A percentile compares a stretch with the other conserved stretches of the same genome.
Evolutionary conservation across 1,140 invertebrate species (phyloP).

Genomic region (Drosophila saltans): DNA sequence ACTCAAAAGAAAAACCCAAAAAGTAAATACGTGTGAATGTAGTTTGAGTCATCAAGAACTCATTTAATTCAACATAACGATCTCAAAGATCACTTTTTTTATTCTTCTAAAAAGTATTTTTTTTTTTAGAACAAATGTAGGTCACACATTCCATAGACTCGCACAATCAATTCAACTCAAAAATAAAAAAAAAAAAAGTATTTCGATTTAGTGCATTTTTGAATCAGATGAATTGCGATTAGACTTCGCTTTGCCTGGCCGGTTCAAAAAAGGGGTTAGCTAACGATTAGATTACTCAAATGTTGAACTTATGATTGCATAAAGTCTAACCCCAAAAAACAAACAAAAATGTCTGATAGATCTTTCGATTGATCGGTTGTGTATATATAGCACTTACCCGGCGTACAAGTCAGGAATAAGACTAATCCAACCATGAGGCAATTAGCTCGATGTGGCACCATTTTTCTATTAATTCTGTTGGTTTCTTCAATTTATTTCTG

Average conservation of each 20-base stretch:
- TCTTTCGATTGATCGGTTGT: background rate
- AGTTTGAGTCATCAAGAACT: slow-evolving; percentile 14
- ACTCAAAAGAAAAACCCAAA: background rate
- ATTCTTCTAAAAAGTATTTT: background rate
- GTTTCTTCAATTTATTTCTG: background rate
- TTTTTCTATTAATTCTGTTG: slow-evolving; percentile 1
- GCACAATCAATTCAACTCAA: slow-evolving; percentile 71
- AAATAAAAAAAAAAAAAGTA: slow-evolving; percentile 12
- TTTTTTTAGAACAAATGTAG: slow-evolving; percentile 53
- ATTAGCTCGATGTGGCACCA: slow-evolving; percentile 39
- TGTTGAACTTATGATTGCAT: slow-evolving; percentile 40
- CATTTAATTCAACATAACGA: background rate
- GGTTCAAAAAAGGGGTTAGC: slow-evolving; percentile 28
- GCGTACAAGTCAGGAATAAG: slow-evolving; percentile 20
- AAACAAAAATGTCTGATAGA: background rate
- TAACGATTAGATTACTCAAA: slow-evolving; percentile 62
- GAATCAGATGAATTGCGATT: slow-evolving; percentile 66
- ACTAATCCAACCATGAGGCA: slow-evolving; percentile 33
- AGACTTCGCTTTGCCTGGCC: slow-evolving; percentile 1
- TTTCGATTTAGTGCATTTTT: slow-evolving; percentile 45
- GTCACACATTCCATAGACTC: slow-evolving; percentile 56
- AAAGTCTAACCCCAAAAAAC: slow-evolving; percentile 37
- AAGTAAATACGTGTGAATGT: background rate
- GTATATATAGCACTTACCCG: slow-evolving; percentile 51
- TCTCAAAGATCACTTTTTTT: slow-evolving; percentile 1